phyloP scores from a whole-genome alignment of 2,113 vertebrate genomes.

The Amphiprion percula region DNA sequence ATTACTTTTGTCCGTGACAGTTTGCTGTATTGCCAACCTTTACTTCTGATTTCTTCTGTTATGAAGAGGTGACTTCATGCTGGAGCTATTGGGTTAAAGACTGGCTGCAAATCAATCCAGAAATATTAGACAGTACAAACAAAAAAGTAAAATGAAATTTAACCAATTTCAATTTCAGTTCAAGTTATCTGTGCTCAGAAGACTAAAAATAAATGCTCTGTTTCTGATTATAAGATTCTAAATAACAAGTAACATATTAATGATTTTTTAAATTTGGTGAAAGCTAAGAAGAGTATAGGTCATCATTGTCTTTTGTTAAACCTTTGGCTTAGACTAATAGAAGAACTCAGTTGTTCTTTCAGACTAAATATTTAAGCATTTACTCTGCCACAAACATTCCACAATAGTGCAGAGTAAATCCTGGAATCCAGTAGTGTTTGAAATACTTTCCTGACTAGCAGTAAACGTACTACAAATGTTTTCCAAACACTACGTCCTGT shows the following conservation, averaged over 20 bases:
- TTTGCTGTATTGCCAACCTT: too few relatives aligned
- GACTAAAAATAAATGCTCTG: not conserved
- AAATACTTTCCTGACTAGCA: slow-evolving; percentile 34
- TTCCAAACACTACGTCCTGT: slow-evolving; percentile 45
- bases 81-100: too few relatives aligned
- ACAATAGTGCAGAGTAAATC: slow-evolving; percentile 5
- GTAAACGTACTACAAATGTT: slow-evolving; percentile 37
- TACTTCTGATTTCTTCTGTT: too few relatives aligned
- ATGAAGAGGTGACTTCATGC: too few relatives aligned
- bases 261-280: not conserved
- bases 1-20: not conserved
- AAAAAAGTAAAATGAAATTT: too few relatives aligned
- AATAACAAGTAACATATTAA: not conserved
- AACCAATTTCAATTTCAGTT: too few relatives aligned
- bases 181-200: too few relatives aligned
- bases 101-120: too few relatives aligned
- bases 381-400: slow-evolving; percentile 26
- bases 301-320: not conserved
- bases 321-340: not conserved
- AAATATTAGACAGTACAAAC: too few relatives aligned
- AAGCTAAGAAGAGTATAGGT: not conserved
- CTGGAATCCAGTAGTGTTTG: slow-evolving; percentile 23
- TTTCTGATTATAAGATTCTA: not conserved
- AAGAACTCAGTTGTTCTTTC: slow-evolving; percentile 17
- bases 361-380: slow-evolving; percentile 53